Percentiles rank a stretch among this genome's conserved stretches.
phyloP scores from a whole-genome alignment of 2,113 vertebrate species.

The Lynx canadensis region DNA sequence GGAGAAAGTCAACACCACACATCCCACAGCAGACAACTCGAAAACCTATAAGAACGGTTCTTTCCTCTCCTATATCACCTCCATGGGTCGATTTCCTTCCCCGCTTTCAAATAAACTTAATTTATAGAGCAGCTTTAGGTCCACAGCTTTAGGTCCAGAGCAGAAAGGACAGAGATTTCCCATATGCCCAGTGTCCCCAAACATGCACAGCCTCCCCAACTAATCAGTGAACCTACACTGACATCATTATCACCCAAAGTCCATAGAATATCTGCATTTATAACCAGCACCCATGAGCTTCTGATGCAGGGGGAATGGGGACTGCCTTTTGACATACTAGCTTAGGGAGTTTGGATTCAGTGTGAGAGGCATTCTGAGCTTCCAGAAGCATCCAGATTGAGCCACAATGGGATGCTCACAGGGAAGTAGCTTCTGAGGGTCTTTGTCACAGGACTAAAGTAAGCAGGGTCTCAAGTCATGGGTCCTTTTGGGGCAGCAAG shows the following conservation, averaged over 20 bases:
- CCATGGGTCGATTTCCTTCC: background rate
- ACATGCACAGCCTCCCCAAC: too few species aligned
- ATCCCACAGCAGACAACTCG: accelerated
- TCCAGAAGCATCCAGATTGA: background rate
- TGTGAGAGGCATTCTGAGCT: background rate
- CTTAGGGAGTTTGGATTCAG: background rate
- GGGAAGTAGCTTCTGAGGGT: background rate
- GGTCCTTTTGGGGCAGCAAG: background rate
- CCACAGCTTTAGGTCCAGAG: background rate
- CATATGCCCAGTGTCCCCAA: accelerated
- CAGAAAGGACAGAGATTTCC: background rate
- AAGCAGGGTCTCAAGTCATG: background rate
- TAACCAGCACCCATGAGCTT: background rate
- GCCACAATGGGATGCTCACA: accelerated
- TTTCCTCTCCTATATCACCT: background rate
- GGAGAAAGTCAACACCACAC: background rate
- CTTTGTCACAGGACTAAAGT: accelerated
- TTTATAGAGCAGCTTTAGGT: background rate
- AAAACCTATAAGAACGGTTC: background rate
- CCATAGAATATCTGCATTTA: background rate
- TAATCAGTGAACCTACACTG: accelerated
- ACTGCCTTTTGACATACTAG: background rate
- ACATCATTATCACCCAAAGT: background rate
- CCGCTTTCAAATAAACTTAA: background rate
- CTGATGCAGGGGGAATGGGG: background rate